Evolutionary conservation across 2,797 vertebrate species (phyloP).

Genomic region (Diplodus sargus): DNA sequence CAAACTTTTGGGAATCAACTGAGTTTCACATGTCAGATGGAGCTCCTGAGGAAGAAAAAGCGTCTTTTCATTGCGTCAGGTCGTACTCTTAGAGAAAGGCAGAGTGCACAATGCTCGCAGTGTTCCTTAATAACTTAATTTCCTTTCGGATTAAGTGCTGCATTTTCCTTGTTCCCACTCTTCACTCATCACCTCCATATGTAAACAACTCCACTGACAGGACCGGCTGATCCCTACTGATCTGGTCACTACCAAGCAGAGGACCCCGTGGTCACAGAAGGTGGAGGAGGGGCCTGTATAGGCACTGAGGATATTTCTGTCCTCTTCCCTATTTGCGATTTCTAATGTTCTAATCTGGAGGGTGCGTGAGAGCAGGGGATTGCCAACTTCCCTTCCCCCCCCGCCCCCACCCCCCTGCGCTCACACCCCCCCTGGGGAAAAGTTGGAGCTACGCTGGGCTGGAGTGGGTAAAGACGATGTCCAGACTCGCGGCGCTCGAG

Average conservation of each 20-base stretch:
- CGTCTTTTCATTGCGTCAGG: background rate
- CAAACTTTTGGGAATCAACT: background rate
- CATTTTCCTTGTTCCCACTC: constrained; percentile 22
- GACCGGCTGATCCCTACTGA: constrained; percentile 16
- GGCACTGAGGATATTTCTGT: constrained; percentile 64
- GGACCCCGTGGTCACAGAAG: constrained; percentile 65
- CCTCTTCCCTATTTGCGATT: constrained; percentile 69
- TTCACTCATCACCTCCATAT: constrained; percentile 30
- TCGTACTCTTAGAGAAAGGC: constrained; percentile 11
- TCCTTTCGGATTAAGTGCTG: constrained; percentile 38
- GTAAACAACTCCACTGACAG: constrained; percentile 57
- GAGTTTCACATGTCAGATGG: background rate
- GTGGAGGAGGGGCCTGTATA: constrained; percentile 50
- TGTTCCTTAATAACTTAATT: constrained; percentile 26
- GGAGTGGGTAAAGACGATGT: constrained; percentile 69
- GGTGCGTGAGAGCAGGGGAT: constrained; percentile 72
- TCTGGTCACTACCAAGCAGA: constrained; percentile 58
- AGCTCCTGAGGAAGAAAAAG: background rate
- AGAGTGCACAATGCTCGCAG: background rate
- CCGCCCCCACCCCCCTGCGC: constrained; percentile 21
- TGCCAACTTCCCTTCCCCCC: constrained; percentile 70
- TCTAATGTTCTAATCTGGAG: constrained; percentile 71
- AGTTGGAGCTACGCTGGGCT: constrained; percentile 47
- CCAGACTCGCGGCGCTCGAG: constrained; percentile 68
- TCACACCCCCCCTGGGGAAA: constrained; percentile 47